Evolutionary conservation across 2,888 invertebrate genomes (phyloP), one percentile per base, ranked within the genome.

Genomic region (Dromius quadrimaculatus): DNA sequence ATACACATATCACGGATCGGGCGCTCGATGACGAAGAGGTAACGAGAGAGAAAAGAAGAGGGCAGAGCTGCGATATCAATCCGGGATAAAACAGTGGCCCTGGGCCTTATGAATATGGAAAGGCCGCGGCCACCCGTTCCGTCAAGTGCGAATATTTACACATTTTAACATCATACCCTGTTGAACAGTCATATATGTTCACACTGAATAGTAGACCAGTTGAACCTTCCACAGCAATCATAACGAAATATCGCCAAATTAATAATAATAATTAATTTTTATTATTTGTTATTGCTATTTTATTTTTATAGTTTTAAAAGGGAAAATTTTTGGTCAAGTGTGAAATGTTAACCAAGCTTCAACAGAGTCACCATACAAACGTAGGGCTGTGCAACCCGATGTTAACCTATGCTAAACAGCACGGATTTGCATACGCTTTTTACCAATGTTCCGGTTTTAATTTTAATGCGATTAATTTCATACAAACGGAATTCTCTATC

Each of bases 131-230:
- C 34, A 17, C 23, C 32, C 17, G 45, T 20, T 15, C 28, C 57
- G 43, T 57, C 50, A 76, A 75, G 74, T 76, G 77, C 72, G 77
- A 76, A 76, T 77, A 77, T 77, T 77, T 77, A 77, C 77, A 77
- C 76, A 77, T 77, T 77, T 77, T 77, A 76, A 70, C 70, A 70
- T 62, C 70, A 62, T 69, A 69, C 68, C 68, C 68, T 50, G 70
- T 66, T 66, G 66, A 57, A 62, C 62, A 62, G 70, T 70, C 70
- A 70, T 70, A 70, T 47, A 62, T 70, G 70, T 36, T 62, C 54
- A 57, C 41, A 23, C 36, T 23, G 59, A 6, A 3, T 3, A 28
- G 50, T 15, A 9, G 36, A 4, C 59, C 59, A 59, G 57, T n/a
- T 57, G 17, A 57, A 32, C 9, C n/a, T 1, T 57, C 34, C 6